phyloP scores from a whole-genome alignment of 2,797 vertebrate species.

The Scolopax bukidnonensis region DNA sequence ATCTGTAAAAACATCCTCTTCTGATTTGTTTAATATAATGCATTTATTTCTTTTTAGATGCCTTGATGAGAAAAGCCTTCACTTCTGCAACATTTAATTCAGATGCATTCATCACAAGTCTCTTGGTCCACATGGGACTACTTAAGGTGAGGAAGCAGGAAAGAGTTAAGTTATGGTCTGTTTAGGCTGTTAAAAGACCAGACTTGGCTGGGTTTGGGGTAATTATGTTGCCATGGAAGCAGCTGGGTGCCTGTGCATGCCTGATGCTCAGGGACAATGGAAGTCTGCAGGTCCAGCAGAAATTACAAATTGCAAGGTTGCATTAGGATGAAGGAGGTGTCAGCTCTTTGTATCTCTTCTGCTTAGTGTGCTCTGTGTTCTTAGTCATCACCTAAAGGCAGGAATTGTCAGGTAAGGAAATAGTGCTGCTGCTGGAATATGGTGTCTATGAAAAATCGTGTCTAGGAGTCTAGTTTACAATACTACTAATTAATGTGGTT shows the following conservation, averaged over 20 bases:
- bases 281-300: slow-evolving; percentile 20
- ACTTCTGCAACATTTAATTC: slow-evolving; percentile 84
- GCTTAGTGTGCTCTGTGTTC: neutral
- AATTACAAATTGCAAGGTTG: slow-evolving; percentile 1
- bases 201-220: neutral
- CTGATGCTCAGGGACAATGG: slow-evolving; percentile 12
- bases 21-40: neutral
- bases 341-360: neutral
- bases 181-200: neutral
- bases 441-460: neutral
- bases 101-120: slow-evolving; percentile 87
- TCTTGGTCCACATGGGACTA: slow-evolving; percentile 91
- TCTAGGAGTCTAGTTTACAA: neutral
- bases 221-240: slow-evolving; percentile 47
- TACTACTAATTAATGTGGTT: neutral
- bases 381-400: neutral
- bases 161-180: slow-evolving; percentile 5
- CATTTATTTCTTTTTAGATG: slow-evolving; percentile 77
- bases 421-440: neutral
- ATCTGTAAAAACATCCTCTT: neutral
- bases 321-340: neutral
- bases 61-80: slow-evolving; percentile 90
- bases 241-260: slow-evolving; percentile 23
- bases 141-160: slow-evolving; percentile 85
- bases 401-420: neutral